phyloP scores from a whole-genome alignment of 1,140 invertebrate genomes.

The Zaprionus ornatus region DNA sequence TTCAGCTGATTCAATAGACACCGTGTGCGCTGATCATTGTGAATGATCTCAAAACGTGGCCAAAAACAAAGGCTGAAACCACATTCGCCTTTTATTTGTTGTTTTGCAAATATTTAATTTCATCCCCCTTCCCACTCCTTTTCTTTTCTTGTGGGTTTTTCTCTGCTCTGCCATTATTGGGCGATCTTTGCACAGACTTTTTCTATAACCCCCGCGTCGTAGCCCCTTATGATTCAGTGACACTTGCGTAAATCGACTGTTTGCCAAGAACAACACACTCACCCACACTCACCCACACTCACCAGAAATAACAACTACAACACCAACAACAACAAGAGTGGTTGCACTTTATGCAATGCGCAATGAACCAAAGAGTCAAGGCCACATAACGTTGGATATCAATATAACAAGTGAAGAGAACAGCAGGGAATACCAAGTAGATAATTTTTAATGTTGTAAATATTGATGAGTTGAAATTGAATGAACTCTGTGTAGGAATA shows the following conservation, averaged over 20 bases:
- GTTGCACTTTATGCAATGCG: slow-evolving; percentile 46
- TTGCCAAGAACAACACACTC: slow-evolving; percentile 11
- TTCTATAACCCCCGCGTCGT: background rate
- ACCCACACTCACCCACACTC: background rate
- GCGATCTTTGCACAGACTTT: slow-evolving; percentile 41
- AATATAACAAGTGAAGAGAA: no score
- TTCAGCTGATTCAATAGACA: slow-evolving; percentile 43
- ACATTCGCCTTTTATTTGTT: slow-evolving; percentile 12
- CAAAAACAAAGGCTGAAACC: slow-evolving; percentile 34
- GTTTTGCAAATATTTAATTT: slow-evolving; percentile 61
- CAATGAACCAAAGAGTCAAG: slow-evolving; percentile 52
- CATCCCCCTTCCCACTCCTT: background rate
- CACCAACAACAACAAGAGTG: slow-evolving; percentile 19
- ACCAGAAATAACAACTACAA: background rate
- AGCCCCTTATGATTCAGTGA: slow-evolving; percentile 11
- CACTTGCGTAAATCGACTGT: slow-evolving; percentile 42
- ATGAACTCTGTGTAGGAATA: no score
- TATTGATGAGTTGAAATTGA: no score
- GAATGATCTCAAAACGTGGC: slow-evolving; percentile 20
- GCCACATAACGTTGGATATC: background rate
- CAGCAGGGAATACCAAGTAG: no score
- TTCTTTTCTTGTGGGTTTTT: slow-evolving; percentile 30
- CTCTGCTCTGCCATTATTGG: slow-evolving; percentile 15
- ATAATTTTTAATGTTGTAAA: no score
- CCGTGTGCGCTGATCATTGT: slow-evolving; percentile 1